A percentile compares a stretch with the other conserved stretches of the same genome.
These are phyloP conservation scores for Simalia tracyae DNA, from an alignment of 2,797 vertebrate genomes.

Conservation along the genomic window DNA sequence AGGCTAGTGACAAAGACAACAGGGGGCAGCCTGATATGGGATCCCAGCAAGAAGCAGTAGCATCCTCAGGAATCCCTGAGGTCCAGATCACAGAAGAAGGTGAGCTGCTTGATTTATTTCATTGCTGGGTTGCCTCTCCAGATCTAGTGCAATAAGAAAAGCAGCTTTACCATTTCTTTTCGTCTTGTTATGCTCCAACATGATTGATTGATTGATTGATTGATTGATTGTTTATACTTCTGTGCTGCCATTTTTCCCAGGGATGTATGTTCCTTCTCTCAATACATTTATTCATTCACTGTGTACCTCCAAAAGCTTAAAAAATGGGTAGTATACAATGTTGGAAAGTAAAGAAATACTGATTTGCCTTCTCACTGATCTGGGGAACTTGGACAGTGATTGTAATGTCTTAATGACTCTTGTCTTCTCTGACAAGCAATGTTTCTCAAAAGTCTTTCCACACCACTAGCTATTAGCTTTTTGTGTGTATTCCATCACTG, in stretches of 20 bases:
- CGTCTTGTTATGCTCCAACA: neutral
- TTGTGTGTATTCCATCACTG: no score
- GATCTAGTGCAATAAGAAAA: neutral
- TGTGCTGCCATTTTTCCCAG: neutral
- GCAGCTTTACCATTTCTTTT: neutral
- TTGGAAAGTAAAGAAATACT: neutral
- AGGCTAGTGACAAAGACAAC: conserved; percentile 17
- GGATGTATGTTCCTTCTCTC: neutral
- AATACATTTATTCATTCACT: neutral
- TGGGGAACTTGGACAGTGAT: neutral
- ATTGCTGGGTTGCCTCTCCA: neutral
- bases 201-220: neutral
- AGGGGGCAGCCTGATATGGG: conserved; percentile 27
- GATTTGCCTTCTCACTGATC: neutral
- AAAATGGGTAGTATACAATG: neutral
- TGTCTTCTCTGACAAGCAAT: neutral
- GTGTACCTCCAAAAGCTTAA: neutral
- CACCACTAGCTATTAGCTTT: neutral
- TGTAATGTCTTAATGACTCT: neutral
- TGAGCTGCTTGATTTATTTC: neutral
- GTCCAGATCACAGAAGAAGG: conserved; percentile 34
- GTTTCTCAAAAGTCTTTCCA: neutral
- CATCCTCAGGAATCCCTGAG: conserved; percentile 34
- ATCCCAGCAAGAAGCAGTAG: conserved; percentile 18
- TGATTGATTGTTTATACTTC: neutral